phyloP scores from a whole-genome alignment of 2,113 vertebrate species.

The Geococcyx californianus region DNA sequence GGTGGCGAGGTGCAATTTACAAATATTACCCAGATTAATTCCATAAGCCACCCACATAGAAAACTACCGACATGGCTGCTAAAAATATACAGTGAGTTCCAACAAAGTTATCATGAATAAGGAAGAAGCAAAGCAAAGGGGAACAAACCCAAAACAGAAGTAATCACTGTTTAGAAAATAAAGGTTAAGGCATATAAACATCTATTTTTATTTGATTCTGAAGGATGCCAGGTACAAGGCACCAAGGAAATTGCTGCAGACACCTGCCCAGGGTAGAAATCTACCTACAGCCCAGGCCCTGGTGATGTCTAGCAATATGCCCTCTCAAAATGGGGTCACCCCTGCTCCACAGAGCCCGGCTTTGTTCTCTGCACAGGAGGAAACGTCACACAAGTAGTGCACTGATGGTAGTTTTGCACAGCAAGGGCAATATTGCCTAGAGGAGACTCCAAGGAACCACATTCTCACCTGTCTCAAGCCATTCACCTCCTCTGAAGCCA shows the following conservation, averaged over 20 bases:
- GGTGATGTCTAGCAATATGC: background rate
- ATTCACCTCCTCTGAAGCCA: background rate
- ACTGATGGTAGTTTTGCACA: background rate
- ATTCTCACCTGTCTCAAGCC: background rate
- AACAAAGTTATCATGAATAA: slow-evolving; percentile 66
- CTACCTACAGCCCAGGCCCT: background rate
- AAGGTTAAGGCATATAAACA: slow-evolving; percentile 6
- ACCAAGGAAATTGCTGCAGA: background rate
- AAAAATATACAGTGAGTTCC: slow-evolving; percentile 57
- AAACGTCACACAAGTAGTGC: accelerated
- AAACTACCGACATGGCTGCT: slow-evolving; percentile 34
- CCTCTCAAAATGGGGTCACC: background rate
- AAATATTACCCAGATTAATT: slow-evolving; percentile 70
- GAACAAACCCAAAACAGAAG: slow-evolving; percentile 55
- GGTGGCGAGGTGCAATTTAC: slow-evolving; percentile 26
- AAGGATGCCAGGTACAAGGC: background rate
- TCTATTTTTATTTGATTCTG: background rate
- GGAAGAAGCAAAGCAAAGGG: slow-evolving; percentile 30
- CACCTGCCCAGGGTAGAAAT: background rate
- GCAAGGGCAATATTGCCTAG: background rate
- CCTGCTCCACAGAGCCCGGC: too few relatives aligned
- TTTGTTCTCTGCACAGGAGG: background rate
- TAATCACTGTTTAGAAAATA: slow-evolving; percentile 51
- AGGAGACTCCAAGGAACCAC: background rate
- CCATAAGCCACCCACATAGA: slow-evolving; percentile 61